Evolutionary conservation across 2,113 vertebrate species (phyloP), one percentile per base, ranked within the genome.

Genomic region (Hippocampus barbouri): DNA sequence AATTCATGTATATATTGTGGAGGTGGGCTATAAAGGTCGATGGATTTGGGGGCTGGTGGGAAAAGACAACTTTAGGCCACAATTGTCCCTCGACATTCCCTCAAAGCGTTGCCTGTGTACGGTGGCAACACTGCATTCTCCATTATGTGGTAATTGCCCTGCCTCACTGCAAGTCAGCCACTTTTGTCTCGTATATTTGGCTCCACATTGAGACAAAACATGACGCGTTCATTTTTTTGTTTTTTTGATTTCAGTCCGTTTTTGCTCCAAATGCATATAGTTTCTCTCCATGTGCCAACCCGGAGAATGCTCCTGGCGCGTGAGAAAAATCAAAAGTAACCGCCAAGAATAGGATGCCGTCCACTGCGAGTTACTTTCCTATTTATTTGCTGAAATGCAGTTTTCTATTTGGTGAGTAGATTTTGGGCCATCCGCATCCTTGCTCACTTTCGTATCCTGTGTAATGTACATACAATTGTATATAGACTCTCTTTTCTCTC

Each of bases 401-500:
- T 64, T 84, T 78, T 83, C 56, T 83, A 83, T 81, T 74, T 43
- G 71, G 76, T 84, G 77, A 73, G 71, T 71, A 49, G 68, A 70
- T 57, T 70, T 40, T 4, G 75, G 72, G 71, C 82, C 84, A 72
- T 82, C 80, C 82, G 73, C 79, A 74, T 73, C 60, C 61, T 78
- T 8, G 79, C 70, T 73, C 71, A 79, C 78, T 80, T 82, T 91
- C 85, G 76, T 86, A 79, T 87, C 85, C 85, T 90, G 86, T 90
- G 82, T 83, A 82, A 86, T 93, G 90, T 92, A 92, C 71, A 93
- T 90, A 91, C 40, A 3, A 72, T 74, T 93, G 90, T 93, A 92
- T 80, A 91, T 90, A 92, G 79, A 80, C 70, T 70, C 27, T 84
- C 73, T 68, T 62, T 67, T 70, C 63, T 64, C 72, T 68, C 45